phyloP scores from a whole-genome alignment of 2,888 invertebrate species.

The Ochropacha duplaris region DNA sequence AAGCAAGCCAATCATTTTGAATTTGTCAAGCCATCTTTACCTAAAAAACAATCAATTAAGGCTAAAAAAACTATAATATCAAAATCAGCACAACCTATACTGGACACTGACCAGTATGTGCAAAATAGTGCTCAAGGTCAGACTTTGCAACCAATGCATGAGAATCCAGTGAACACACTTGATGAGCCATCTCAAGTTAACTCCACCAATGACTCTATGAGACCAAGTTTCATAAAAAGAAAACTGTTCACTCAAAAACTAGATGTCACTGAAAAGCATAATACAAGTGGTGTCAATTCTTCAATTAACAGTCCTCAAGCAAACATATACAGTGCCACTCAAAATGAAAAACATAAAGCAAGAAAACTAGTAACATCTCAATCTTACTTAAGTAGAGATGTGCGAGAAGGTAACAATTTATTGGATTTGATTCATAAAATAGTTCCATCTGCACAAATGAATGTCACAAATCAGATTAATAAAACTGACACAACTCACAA shows the following conservation, averaged over 20 bases:
- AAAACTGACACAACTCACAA: slow-evolving; percentile 39
- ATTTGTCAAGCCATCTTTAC: slow-evolving; percentile 57
- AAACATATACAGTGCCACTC: slow-evolving; percentile 43
- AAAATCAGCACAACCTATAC: slow-evolving; percentile 39
- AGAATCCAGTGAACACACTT: slow-evolving; percentile 14
- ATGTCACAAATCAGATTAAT: slow-evolving; percentile 47
- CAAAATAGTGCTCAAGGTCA: slow-evolving; percentile 8
- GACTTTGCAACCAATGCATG: slow-evolving; percentile 15
- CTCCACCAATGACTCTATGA: slow-evolving; percentile 53
- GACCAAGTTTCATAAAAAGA: slow-evolving; percentile 72
- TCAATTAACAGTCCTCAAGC: slow-evolving; percentile 52
- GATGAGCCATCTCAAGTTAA: slow-evolving; percentile 16
- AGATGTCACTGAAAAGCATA: slow-evolving; percentile 60
- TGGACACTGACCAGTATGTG: slow-evolving; percentile 16
- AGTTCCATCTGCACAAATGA: slow-evolving; percentile 63
- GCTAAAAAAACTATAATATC: slow-evolving; percentile 40
- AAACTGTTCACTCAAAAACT: slow-evolving; percentile 71
- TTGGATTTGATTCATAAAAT: slow-evolving; percentile 72
- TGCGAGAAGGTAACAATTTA: slow-evolving; percentile 57
- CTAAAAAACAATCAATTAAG: slow-evolving; percentile 41
- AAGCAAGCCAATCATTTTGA: slow-evolving; percentile 44
- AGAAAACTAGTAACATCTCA: slow-evolving; percentile 63
- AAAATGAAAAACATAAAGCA: slow-evolving; percentile 63
- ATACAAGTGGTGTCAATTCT: slow-evolving; percentile 43
- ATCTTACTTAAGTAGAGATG: slow-evolving; percentile 62